Base-by-base conservation (phyloP, 2,888 invertebrate genomes). In the Chesias legatella region DNA sequence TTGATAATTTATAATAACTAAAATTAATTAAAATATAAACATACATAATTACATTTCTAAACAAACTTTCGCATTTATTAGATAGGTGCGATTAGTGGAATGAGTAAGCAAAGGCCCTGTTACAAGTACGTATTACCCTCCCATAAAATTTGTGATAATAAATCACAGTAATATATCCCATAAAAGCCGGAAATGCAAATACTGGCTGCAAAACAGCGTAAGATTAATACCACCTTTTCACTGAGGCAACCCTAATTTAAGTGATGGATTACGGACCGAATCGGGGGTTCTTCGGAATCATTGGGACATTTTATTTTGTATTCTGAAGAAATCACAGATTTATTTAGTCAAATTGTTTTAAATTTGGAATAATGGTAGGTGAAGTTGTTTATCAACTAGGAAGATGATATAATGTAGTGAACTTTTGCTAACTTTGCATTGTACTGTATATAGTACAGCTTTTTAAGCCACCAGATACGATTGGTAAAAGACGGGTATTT, bases 151-250 rank as follows among this genome's bases (percentile, higher is more conserved):
- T 23, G 5, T 31, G 24, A 39, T 33, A 39, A 48, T 30, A 34
- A 39, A 48, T 43, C 20, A 32, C 28, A 20, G 21, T 33, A 24
- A 44, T 44, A 42, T 31, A 33, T 35, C 34, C 26, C 22, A 33
- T 35, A 29, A 40, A 34, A 23, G 29, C 38, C 39, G 35, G 46
- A 48, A 48, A 51, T 48, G 50, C 53, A 50, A 48, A 46, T 39
- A 34, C 34, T 39, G 11, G 34, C 36, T 46, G 47, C 38, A 43
- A 53, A 47, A 43, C 46, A 46, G 34, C 47, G 38, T 27, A 34
- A 51, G 49, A 54, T 49, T 47, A 49, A 54, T 54, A 39, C 32
- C 30, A 34, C 43, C 48, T 51, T 51, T 53, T 48, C 43, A 46
- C 31, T 32, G 33, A 30, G 38, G 38, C 31, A 40, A 51, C 53